Evolutionary conservation across 2,888 invertebrate species (phyloP), one percentile per base, ranked within the genome.

Genomic region (Ophraella communa): DNA sequence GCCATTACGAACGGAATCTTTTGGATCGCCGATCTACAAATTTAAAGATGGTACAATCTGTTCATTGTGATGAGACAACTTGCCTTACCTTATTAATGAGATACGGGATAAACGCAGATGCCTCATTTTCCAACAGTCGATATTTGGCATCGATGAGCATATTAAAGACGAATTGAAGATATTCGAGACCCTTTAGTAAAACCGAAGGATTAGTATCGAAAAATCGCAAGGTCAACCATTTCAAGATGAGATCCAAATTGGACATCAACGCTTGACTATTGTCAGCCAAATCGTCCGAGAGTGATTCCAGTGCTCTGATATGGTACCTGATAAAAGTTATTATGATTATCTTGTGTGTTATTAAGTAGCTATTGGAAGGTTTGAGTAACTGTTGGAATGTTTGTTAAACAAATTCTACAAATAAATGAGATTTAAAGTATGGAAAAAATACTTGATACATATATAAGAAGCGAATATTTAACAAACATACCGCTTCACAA

Each of bases 151-250:
- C 89, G 14, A 62, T 56, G 4, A 56, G 56, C 78, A 90, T 86
- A 68, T 88, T 88, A 82, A 98, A 96, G 63, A 96, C 92, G 17
- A 87, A 82, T 67, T 91, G 89, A 10, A 98, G 84, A 82, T 96
- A 98, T 79, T 98, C 98, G 73, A 98, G 84, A n/a, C 94, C 95
- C 84, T 95, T 96, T 74, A 98, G 87, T 65, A 98, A 87, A 35
- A 98, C 98, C 14, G 96, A 96, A 8, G 98, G 98, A 85, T 99
- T 99, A 21, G 98, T 99, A 84, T 99, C 98, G 78, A 97, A 98
- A 84, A 99, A 99, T 65, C 98, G 86, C 51, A 99, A 84, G 0
- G 98, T 97, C 73, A 97, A 82, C 98, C 98, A 99, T 81, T 97
- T 97, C 49, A 99, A 87, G 60, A 99, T 91, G 67, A 99, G 84